Conservation (phyloP, 2,888 invertebrate genomes). For the Troides helena region DNA sequence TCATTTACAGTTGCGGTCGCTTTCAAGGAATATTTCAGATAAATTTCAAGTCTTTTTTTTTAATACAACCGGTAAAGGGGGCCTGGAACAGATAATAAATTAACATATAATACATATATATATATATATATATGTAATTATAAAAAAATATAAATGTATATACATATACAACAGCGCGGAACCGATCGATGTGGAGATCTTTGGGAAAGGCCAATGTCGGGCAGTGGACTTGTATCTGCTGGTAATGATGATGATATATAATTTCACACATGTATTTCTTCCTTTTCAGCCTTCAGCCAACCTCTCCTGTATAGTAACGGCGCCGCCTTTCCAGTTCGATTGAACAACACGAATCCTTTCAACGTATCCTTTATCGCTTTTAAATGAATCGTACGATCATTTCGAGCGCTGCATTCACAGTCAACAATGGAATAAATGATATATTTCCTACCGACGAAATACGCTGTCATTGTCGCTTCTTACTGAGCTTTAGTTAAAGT, state of each 20-base stretch:
- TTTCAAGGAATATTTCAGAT: too few relatives aligned
- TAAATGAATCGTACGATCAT: background rate
- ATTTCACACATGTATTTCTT: background rate
- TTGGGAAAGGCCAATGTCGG: background rate
- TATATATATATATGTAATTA: too few relatives aligned
- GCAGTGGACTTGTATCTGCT: background rate
- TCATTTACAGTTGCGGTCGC: too few relatives aligned
- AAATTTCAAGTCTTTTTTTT: too few relatives aligned
- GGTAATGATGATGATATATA: background rate
- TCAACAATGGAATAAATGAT: background rate
- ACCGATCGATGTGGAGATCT: background rate
- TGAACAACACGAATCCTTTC: constrained; percentile 33
- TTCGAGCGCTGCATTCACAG: background rate
- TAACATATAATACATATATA: too few relatives aligned
- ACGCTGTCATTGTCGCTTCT: too few relatives aligned
- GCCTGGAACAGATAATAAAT: too few relatives aligned
- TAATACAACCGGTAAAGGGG: too few relatives aligned
- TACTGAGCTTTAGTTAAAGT: too few relatives aligned
- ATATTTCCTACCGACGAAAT: background rate
- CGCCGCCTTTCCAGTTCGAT: background rate
- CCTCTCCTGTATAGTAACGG: background rate
- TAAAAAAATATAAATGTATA: too few relatives aligned
- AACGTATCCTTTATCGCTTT: constrained; percentile 30
- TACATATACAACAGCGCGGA: too few relatives aligned
- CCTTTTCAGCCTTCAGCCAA: background rate